A percentile compares a stretch with the other conserved stretches of the same genome.
Conservation (phyloP, 2,888 invertebrate genomes). For the Dyspetes luteomarginatus region DNA sequence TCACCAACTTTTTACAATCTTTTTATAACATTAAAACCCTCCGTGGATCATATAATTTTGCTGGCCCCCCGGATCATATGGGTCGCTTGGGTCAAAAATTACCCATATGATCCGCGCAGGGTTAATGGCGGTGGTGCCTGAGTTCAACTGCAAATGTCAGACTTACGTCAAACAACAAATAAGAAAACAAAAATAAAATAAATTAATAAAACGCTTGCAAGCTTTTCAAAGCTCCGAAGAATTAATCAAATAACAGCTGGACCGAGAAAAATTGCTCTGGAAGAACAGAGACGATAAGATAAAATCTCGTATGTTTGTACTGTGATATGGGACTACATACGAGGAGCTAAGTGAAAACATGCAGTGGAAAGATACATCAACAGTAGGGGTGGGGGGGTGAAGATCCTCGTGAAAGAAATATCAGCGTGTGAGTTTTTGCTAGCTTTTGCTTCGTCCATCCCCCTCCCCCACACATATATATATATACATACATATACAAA, state of each 20-base stretch:
- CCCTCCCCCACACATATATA: background rate
- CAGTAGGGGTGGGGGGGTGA: slow-evolving; percentile 1
- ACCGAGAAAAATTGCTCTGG: slow-evolving; percentile 11
- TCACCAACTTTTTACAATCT: no score
- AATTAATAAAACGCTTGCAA: background rate
- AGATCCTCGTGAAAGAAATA: slow-evolving; percentile 45
- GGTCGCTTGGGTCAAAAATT: no score
- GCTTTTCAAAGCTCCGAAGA: background rate
- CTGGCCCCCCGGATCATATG: no score
- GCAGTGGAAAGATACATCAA: slow-evolving; percentile 19
- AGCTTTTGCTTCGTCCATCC: slow-evolving; percentile 42
- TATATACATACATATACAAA: background rate
- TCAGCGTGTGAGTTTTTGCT: slow-evolving; percentile 43
- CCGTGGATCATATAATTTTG: no score
- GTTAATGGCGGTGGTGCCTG: no score
- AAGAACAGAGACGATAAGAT: slow-evolving; percentile 24
- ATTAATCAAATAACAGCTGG: slow-evolving; percentile 28
- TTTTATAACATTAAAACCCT: no score
- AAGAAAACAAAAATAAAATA: background rate
- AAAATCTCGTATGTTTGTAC: slow-evolving; percentile 22
- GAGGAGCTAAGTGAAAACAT: background rate
- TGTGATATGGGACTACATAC: slow-evolving; percentile 13
- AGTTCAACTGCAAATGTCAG: no score
- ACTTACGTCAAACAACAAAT: background rate
- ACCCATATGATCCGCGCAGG: no score